Base-by-base conservation (phyloP, 2,113 vertebrate species). In the Dascyllus trimaculatus region DNA sequence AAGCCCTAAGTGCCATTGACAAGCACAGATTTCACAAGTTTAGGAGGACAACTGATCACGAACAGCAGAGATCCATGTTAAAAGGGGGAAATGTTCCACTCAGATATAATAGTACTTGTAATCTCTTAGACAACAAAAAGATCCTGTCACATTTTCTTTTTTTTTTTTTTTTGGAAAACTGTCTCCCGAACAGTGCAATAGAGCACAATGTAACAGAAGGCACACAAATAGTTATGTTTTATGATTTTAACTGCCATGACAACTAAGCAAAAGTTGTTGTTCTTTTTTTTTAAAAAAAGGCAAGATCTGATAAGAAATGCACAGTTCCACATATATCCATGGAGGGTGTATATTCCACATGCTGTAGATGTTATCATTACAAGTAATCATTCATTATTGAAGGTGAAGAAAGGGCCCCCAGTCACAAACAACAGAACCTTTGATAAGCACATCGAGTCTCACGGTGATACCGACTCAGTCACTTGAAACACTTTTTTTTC, bases 361-460 rank as follows among this genome's bases (percentile, higher is more conserved):
- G 43, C 61, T 82, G 29, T 82, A 80, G 38, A 74, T 79, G 62
- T 80, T 77, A 35, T 67, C 54, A 80, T 71, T 52, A 60, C 62
- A 76, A 82, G 9, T 10, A 51, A 19, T 80, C 43, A 51, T 66
- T 84, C 15, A 62, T 56, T 79, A 57, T 78, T 78, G 35, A 84
- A 25, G 40, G 25, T 32, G 38, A 77, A 52, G 59, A 78, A 76
- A 79, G 48, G 63, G 82, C 78, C 69, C 63, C 32, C n/a, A 64
- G 68, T 77, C 70, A 78, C 68, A 61, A 61, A 62, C 62, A 72
- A 84, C 65, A 86, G 66, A 88, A 75, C 56, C 74, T 83, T 84
- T 88, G 76, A 91, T 61, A 88, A 92, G 91, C 93, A 93, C 91
- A 93, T 86, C 7, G 24, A 81, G 61, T 81, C 79, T 75, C 58